Evolutionary conservation across 2,797 vertebrate species (phyloP).

Genomic region (Picus viridis): DNA sequence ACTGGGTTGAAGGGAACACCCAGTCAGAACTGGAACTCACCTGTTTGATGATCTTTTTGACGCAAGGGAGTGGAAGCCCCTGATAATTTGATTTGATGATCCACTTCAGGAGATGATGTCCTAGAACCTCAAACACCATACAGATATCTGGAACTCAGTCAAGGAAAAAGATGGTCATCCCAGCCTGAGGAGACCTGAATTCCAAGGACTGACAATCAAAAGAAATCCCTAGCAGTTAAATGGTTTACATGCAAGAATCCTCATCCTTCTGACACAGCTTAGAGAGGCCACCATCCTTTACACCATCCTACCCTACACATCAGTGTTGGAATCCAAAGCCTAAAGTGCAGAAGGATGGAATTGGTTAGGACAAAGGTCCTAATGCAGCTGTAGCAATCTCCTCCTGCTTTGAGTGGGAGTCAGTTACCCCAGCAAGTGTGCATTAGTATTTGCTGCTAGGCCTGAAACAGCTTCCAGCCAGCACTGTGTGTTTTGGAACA

Average conservation of each 20-base stretch:
- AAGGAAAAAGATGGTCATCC: conserved; percentile 73
- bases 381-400: neutral
- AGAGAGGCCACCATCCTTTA: neutral
- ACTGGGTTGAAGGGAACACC: neutral
- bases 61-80: conserved; percentile 91
- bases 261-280: neutral
- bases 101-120: conserved; percentile 97
- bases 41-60: conserved; percentile 95
- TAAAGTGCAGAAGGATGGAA: neutral
- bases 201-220: neutral
- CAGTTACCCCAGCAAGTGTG: neutral
- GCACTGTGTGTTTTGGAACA: neutral
- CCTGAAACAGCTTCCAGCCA: neutral
- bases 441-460: neutral
- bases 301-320: neutral
- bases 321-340: neutral
- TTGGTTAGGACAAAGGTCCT: neutral
- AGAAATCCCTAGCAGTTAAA: neutral
- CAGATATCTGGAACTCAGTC: conserved; percentile 88
- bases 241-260: neutral
- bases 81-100: conserved; percentile 99
- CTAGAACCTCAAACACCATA: conserved; percentile 98
- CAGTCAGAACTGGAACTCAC: conserved; percentile 72
- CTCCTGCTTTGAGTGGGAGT: neutral
- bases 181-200: neutral